A percentile compares a stretch with the other conserved stretches of the same genome.
phyloP scores from a whole-genome alignment of 2,888 invertebrate species.

The Drosophila kambysellisi region DNA sequence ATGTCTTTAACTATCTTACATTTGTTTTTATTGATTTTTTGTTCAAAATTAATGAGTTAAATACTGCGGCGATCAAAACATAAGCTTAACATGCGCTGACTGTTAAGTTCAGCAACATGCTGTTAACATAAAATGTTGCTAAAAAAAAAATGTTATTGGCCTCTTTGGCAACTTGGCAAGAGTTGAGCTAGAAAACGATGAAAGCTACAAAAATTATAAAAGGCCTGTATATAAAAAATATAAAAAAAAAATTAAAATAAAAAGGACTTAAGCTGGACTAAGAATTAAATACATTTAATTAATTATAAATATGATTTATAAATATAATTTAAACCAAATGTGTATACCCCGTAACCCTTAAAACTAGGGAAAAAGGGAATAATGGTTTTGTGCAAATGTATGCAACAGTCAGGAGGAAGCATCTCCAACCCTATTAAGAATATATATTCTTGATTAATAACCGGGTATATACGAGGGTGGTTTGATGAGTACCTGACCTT shows the following conservation, averaged over 20 bases:
- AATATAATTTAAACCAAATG: not conserved
- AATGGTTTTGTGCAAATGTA: no score
- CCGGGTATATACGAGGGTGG: no score
- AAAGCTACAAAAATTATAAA: not conserved
- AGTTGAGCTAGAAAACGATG: not conserved
- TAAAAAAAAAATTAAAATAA: not conserved
- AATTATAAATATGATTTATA: constrained; percentile 16
- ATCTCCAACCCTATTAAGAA: no score
- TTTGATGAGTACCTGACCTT: no score
- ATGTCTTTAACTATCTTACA: not conserved
- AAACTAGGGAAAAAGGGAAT: no score
- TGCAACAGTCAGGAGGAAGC: no score
- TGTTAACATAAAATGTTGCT: constrained; percentile 39
- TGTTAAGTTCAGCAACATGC: constrained; percentile 21
- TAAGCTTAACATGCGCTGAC: not conserved
- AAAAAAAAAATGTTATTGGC: constrained; percentile 20
- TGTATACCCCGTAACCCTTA: no score
- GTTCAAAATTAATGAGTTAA: not conserved
- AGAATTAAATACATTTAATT: constrained; percentile 15
- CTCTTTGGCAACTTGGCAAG: not conserved
- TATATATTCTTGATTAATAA: no score
- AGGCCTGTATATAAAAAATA: not conserved
- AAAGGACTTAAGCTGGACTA: not conserved
- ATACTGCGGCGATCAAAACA: not conserved
- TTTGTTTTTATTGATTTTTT: not conserved